phyloP scores from a whole-genome alignment of 2,797 vertebrate genomes.

The Sebastes iracundus region DNA sequence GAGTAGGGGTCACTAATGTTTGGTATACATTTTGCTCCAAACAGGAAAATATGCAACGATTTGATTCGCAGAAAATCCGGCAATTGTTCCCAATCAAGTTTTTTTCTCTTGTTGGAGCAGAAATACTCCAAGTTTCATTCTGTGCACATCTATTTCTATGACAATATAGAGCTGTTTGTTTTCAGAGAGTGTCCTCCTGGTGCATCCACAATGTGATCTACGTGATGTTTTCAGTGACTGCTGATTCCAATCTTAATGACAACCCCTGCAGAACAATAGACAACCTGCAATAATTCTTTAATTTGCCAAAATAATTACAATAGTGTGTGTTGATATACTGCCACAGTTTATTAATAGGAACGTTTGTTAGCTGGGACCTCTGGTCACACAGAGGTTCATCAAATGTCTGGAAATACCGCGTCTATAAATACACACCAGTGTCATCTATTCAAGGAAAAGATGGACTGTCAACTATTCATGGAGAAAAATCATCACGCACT shows the following conservation, averaged over 20 bases:
- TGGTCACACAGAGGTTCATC: conserved; percentile 53
- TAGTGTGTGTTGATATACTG: conserved; percentile 54
- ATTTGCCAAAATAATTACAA: conserved; percentile 61
- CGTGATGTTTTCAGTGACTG: conserved; percentile 74
- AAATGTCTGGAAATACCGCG: conserved; percentile 46
- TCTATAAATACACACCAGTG: conserved; percentile 67
- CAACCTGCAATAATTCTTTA: conserved; percentile 51
- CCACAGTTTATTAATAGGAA: conserved; percentile 67
- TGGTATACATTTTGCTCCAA: conserved; percentile 88
- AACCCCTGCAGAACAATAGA: conserved; percentile 65
- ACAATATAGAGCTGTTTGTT: conserved; percentile 59
- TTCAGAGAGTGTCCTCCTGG: conserved; percentile 50
- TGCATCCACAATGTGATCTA: conserved; percentile 72
- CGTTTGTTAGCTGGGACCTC: conserved; percentile 43
- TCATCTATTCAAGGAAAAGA: conserved; percentile 51
- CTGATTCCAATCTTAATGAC: conserved; percentile 71
- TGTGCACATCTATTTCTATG: conserved; percentile 22
- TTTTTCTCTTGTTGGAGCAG: conserved; percentile 46
- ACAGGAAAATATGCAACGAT: conserved; percentile 92
- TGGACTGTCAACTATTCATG: conserved; percentile 17
- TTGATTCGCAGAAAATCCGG: conserved; percentile 92
- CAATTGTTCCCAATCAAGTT: conserved; percentile 86
- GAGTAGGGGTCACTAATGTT: conserved; percentile 88
- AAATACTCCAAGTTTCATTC: conserved; percentile 76
- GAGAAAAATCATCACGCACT: conserved; percentile 46